These are phyloP conservation scores for Nannoperca obscura DNA, from an alignment of 2,797 vertebrate species.

Conservation along the genomic window DNA sequence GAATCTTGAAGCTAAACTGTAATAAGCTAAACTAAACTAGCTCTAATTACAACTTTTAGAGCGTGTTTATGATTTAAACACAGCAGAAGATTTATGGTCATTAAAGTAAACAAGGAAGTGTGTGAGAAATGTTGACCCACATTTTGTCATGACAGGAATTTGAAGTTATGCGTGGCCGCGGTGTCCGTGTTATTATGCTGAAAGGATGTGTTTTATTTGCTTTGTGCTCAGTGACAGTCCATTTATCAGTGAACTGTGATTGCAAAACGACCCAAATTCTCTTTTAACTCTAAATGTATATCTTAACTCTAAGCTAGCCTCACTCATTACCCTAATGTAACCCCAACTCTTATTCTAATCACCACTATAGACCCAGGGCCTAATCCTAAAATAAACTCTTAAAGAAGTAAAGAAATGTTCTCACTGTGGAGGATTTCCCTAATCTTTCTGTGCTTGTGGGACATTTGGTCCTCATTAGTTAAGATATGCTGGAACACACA, in stretches of 20 bases:
- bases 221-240: slow-evolving; percentile 18
- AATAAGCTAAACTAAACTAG: not conserved
- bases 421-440: slow-evolving; percentile 68
- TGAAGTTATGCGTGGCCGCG: not conserved
- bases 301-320: slow-evolving; percentile 52
- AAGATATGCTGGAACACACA: slow-evolving; percentile 52
- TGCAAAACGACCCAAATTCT: slow-evolving; percentile 24
- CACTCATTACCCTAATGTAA: slow-evolving; percentile 68
- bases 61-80: not conserved
- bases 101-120: slow-evolving; percentile 7
- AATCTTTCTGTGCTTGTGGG: slow-evolving; percentile 69
- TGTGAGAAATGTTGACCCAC: not conserved
- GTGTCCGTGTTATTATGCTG: not conserved
- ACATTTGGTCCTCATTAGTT: slow-evolving; percentile 68
- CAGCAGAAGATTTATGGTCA: not conserved
- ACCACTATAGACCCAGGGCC: slow-evolving; percentile 57
- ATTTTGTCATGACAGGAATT: not conserved
- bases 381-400: slow-evolving; percentile 75
- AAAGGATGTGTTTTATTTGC: slow-evolving; percentile 10
- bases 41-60: not conserved
- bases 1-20: not conserved
- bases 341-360: slow-evolving; percentile 67
- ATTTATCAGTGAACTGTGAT: slow-evolving; percentile 27
- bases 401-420: slow-evolving; percentile 67
- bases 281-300: slow-evolving; percentile 33